Percentiles rank a stretch among this genome's conserved stretches.
Evolutionary conservation across 2,888 invertebrate genomes (phyloP).

Genomic region (Dicyrtoma fusca): DNA sequence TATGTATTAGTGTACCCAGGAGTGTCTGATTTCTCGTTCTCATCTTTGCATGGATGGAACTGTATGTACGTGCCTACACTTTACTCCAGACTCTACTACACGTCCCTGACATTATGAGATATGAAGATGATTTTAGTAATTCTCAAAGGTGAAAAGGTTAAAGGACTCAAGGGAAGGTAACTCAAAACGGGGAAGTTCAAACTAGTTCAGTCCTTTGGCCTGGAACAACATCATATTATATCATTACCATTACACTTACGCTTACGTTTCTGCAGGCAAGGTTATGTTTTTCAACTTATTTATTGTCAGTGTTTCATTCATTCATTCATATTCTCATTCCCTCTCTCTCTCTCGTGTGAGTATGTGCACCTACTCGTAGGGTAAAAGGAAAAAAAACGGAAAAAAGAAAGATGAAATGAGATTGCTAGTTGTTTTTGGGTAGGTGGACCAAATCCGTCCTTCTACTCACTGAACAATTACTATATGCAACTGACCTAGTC

Average conservation of each 20-base stretch:
- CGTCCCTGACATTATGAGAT: background rate
- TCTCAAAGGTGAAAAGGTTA: conserved; percentile 28
- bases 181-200: too few relatives aligned
- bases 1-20: too few relatives aligned
- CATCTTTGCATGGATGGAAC: too few relatives aligned
- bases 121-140: conserved; percentile 15
- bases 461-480: conserved; percentile 19
- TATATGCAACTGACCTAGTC: background rate
- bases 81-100: too few relatives aligned
- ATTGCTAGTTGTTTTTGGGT: background rate
- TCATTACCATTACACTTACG: background rate
- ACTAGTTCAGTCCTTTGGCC: too few relatives aligned
- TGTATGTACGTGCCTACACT: too few relatives aligned
- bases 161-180: conserved; percentile 23
- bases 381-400: too few relatives aligned
- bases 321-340: conserved; percentile 11
- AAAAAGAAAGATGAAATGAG: too few relatives aligned
- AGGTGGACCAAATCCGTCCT: conserved; percentile 8
- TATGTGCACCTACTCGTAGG: too few relatives aligned
- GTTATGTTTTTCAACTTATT: background rate
- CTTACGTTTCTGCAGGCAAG: background rate
- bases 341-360: background rate
- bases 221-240: too few relatives aligned
- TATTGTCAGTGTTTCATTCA: background rate
- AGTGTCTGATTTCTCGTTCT: too few relatives aligned